Base-by-base conservation (phyloP, 2,797 vertebrate genomes). In the Protosalanx chinensis region DNA sequence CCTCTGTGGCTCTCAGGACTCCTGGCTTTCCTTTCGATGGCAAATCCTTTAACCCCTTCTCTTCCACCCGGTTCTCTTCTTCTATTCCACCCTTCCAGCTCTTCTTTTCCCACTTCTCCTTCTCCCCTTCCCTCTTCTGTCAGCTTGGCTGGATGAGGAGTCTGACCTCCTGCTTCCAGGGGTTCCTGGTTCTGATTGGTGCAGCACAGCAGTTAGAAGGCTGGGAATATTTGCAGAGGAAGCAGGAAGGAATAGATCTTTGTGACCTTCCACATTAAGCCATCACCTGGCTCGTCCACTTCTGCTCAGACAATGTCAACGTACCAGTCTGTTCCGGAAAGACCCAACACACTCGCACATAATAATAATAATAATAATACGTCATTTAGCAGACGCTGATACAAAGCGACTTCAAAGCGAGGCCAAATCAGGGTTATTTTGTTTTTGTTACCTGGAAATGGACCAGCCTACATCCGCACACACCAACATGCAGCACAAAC, bases 181-280 rank as follows among this genome's bases (percentile, higher is more conserved):
- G 53, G 46, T 67, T 67, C 65, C 46, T 16, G 49, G 29, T 30
- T 67, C 41, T 46, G 66, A 18, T 53, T 51, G n/a, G 12, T 20
- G 51, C 66, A n/a, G 29, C 16, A 30, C 46, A 53, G 65, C 16
- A 29, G 8, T 49, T 30, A 67, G 66, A 57, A 57, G 56, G 51
- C 51, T 56, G 49, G 51, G 66, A 56, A 67, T 67, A 33, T 67
- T 51, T 15, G 49, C 49, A 67, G 51, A 67, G 59, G 68, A 61
- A 70, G 49, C 41, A 58, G 27, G 66, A 57, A 53, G 20, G 53
- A 29, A 32, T 49, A 67, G 66, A 49, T 29, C 27, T 23, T 27
- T 15, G 29, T 53, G 49, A 67, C 65, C 65, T 56, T 67, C 49
- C 27, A 30, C 53, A 30, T 27, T 20, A 32, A 15, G 27, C 41